A percentile compares a stretch with the other conserved stretches of the same genome.
Conservation (phyloP, 2,888 invertebrate genomes). For the Malachius bipustulatus region DNA sequence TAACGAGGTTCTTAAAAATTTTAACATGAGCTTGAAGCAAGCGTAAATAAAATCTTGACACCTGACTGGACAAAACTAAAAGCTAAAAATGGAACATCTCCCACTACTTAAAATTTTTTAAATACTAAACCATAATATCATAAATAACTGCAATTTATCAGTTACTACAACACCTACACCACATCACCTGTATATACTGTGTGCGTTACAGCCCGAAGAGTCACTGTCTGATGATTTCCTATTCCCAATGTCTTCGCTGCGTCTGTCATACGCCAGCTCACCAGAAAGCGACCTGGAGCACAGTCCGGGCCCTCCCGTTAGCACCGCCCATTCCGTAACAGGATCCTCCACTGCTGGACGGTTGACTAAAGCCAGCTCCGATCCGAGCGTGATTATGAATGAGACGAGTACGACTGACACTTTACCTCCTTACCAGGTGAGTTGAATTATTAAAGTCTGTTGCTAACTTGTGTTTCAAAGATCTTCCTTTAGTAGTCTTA, state of each 20-base stretch:
- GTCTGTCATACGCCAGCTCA: conserved; percentile 90
- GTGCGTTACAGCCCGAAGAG: conserved; percentile 72
- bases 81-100: no score
- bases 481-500: background rate
- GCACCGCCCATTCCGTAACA: conserved; percentile 44
- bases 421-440: conserved; percentile 80
- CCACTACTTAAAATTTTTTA: no score
- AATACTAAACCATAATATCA: no score
- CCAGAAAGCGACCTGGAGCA: conserved; percentile 92
- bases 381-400: conserved; percentile 89
- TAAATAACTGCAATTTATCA: no score
- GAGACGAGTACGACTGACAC: conserved; percentile 64
- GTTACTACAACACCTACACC: no score
- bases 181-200: conserved; percentile 7
- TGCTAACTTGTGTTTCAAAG: no score
- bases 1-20: no score
- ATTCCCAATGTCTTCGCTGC: conserved; percentile 93
- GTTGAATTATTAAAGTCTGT: conserved; percentile 20
- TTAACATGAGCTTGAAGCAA: no score
- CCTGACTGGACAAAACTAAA: no score
- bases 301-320: conserved; percentile 56
- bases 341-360: conserved; percentile 40
- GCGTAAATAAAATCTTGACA: no score
- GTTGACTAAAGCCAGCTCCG: conserved; percentile 73
- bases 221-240: conserved; percentile 96